Evolutionary conservation across 2,888 invertebrate species (phyloP).

Genomic region (Parthenolecanium corni): DNA sequence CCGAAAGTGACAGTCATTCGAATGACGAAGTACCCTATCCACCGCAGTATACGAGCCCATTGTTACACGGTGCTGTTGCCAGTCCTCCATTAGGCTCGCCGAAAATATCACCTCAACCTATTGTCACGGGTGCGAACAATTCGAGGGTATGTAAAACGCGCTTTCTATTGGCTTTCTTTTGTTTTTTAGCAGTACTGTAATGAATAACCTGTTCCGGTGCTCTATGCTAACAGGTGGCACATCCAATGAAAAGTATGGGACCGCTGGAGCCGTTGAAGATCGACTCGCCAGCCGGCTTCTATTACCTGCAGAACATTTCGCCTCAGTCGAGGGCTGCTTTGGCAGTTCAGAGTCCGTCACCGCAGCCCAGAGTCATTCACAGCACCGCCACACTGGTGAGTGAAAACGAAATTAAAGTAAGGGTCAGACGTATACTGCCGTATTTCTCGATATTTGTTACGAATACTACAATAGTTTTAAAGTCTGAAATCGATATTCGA

Average conservation of each 20-base stretch:
- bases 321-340: conserved; percentile 5
- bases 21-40: conserved; percentile 28
- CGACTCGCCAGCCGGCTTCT: conserved; percentile 11
- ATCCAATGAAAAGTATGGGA: conserved; percentile 16
- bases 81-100: conserved; percentile 46
- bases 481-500: too few species aligned
- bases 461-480: too few species aligned
- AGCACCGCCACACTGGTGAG: conserved; percentile 6
- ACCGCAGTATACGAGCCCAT: conserved; percentile 33
- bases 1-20: conserved; percentile 12
- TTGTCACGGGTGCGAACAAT: conserved; percentile 8
- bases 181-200: too few species aligned
- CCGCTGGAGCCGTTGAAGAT: conserved; percentile 22
- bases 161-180: too few species aligned
- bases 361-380: conserved; percentile 13
- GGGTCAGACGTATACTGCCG: too few species aligned
- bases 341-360: conserved; percentile 17
- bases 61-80: conserved; percentile 40
- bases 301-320: conserved; percentile 18
- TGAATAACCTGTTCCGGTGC: too few species aligned
- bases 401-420: neutral
- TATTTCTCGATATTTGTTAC: too few species aligned
- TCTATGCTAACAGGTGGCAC: neutral
- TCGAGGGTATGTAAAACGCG: conserved; percentile 7
- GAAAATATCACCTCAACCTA: conserved; percentile 22